Conservation (phyloP, 2,113 vertebrate genomes). For the Dryoscopus gambensis region DNA sequence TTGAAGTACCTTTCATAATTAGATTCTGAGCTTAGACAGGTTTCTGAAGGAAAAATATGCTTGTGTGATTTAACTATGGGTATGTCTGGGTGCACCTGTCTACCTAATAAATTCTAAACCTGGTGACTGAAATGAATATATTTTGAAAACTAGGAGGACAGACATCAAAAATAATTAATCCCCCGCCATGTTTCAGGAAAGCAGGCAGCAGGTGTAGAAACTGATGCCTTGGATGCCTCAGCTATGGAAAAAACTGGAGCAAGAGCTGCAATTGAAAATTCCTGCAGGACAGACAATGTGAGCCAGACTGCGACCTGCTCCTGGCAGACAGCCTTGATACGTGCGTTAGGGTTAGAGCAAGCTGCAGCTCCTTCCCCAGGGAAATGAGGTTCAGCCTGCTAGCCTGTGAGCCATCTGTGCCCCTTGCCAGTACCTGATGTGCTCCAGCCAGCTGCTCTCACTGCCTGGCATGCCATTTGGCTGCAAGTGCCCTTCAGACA, state of each 20-base stretch:
- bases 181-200: not conserved
- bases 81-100: not conserved
- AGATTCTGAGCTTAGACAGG: not conserved
- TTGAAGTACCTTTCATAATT: not conserved
- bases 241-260: not conserved
- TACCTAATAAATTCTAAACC: not conserved
- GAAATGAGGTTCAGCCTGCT: not conserved
- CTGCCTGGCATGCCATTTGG: not conserved
- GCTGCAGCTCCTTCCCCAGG: not conserved
- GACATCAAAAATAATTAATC: not conserved
- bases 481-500: not conserved
- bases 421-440: not conserved
- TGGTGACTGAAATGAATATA: not conserved
- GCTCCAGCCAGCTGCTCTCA: not conserved
- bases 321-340: not conserved
- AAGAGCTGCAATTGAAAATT: not conserved
- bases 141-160: not conserved
- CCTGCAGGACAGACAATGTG: not conserved
- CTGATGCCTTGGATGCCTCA: not conserved
- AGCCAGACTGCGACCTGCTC: not conserved
- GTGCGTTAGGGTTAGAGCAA: fast-evolving
- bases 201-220: not conserved
- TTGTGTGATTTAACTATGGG: not conserved
- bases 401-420: not conserved
- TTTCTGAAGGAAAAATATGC: not conserved